phyloP scores from a whole-genome alignment of 2,113 vertebrate genomes.

The Brachirus orientalis region DNA sequence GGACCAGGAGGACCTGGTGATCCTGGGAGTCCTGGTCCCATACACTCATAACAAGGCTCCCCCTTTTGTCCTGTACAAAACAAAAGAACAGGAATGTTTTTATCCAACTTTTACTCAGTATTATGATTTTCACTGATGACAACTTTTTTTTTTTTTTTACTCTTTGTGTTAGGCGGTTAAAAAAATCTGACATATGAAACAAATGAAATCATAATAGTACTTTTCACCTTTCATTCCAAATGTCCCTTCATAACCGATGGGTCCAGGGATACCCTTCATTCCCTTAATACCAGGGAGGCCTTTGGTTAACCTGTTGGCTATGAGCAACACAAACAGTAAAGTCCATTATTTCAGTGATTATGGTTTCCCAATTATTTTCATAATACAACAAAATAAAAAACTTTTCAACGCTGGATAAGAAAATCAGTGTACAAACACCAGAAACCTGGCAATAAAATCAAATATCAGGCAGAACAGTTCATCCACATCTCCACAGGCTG shows the following conservation, averaged over 20 bases:
- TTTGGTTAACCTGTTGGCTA: constrained; percentile 49
- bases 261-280: constrained; percentile 48
- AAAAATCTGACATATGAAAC: no score
- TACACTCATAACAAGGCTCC: constrained; percentile 49
- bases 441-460: not conserved
- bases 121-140: not conserved
- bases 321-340: constrained; percentile 1
- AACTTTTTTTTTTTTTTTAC: not conserved
- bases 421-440: no score
- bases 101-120: not conserved
- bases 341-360: not conserved
- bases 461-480: not conserved
- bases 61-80: constrained; percentile 65
- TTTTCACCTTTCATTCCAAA: constrained; percentile 69
- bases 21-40: constrained; percentile 45
- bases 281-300: constrained; percentile 68
- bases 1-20: constrained; percentile 54
- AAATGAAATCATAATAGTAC: not conserved
- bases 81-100: not conserved
- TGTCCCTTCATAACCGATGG: constrained; percentile 43
- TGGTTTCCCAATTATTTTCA: not conserved
- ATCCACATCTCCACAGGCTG: no score
- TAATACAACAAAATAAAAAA: no score
- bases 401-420: no score
- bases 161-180: not conserved